phyloP scores from a whole-genome alignment of 1,140 invertebrate species.

The Paralvinella palmiformis region DNA sequence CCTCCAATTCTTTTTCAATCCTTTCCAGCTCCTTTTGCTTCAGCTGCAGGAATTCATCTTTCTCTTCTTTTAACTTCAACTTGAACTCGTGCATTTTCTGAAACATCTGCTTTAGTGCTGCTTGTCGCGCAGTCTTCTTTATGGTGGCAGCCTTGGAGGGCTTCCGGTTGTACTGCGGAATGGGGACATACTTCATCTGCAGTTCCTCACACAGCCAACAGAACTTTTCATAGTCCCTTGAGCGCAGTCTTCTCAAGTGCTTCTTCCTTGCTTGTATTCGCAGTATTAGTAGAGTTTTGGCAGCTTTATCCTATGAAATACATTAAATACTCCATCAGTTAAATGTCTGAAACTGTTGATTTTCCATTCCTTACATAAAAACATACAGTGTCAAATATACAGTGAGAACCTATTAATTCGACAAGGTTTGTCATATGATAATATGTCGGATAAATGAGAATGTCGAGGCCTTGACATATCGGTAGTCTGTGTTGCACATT shows the following conservation, averaged over 20 bases:
- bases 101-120: constrained; percentile 62
- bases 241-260: constrained; percentile 61
- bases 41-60: constrained; percentile 61
- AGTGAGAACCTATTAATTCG: neutral
- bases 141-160: constrained; percentile 58
- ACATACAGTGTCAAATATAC: neutral
- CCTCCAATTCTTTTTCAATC: constrained; percentile 65
- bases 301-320: constrained; percentile 51
- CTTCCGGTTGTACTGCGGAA: constrained; percentile 41
- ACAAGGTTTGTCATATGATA: neutral
- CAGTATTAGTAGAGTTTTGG: constrained; percentile 60
- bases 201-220: constrained; percentile 79
- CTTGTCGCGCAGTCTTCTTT: constrained; percentile 57
- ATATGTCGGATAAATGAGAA: neutral
- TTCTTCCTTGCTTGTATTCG: constrained; percentile 71
- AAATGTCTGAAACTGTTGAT: neutral
- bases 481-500: neutral
- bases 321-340: neutral
- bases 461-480: neutral
- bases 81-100: constrained; percentile 62
- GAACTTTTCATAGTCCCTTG: constrained; percentile 73
- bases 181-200: constrained; percentile 67
- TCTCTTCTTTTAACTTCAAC: constrained; percentile 58
- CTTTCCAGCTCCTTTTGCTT: constrained; percentile 59
- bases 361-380: neutral